A percentile compares a stretch with the other conserved stretches of the same genome.
Evolutionary conservation across 2,113 vertebrate species (phyloP).

Genomic region (Urocynchramus pylzowi): DNA sequence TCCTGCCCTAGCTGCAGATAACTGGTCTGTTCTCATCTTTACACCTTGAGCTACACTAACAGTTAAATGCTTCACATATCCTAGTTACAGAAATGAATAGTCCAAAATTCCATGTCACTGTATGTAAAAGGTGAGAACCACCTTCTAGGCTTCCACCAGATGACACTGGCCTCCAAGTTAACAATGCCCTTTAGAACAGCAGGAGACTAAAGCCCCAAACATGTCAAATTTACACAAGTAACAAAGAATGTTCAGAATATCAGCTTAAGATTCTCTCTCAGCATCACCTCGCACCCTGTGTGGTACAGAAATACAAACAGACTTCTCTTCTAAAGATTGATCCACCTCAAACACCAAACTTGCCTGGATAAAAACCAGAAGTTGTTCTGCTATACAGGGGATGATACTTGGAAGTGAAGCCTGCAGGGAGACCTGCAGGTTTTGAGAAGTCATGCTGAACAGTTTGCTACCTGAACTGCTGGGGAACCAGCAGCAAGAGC

Average conservation of each 20-base stretch:
- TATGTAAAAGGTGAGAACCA: not conserved
- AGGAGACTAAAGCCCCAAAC: not conserved
- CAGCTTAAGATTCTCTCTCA: not conserved
- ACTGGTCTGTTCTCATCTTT: not conserved
- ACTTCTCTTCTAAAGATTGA: not conserved
- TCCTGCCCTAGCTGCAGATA: no score
- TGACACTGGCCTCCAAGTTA: not conserved
- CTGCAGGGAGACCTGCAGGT: not conserved
- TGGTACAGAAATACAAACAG: not conserved
- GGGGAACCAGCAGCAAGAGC: not conserved
- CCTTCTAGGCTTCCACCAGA: not conserved
- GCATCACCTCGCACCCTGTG: not conserved
- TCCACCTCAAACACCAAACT: not conserved
- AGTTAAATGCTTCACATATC: not conserved
- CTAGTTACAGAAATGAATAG: not conserved
- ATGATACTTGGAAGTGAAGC: not conserved
- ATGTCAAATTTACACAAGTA: not conserved
- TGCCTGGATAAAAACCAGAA: not conserved
- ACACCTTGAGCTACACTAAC: not conserved
- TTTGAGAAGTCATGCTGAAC: not conserved
- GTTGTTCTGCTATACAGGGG: not conserved
- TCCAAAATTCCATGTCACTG: not conserved
- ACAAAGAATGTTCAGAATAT: not conserved
- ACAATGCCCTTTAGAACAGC: not conserved
- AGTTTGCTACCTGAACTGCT: not conserved